phyloP scores from a whole-genome alignment of 2,113 vertebrate genomes.

The Gnathonemus echidnorhynchus region DNA sequence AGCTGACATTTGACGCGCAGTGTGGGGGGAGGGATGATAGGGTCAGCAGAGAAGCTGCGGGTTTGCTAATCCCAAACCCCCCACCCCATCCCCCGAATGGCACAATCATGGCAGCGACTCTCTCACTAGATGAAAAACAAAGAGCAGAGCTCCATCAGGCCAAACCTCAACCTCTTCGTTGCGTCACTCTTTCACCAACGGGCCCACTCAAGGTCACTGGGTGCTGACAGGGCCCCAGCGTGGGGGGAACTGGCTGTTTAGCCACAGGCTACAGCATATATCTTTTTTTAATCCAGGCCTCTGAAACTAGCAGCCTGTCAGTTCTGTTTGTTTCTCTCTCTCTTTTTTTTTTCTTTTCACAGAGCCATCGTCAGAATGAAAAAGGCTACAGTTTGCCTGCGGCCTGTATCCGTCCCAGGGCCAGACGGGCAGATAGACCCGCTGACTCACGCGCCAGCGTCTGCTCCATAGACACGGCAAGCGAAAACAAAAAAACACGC shows the following conservation, averaged over 20 bases:
- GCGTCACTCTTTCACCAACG: slow-evolving; percentile 13
- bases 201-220: slow-evolving; percentile 60
- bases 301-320: neutral
- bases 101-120: neutral
- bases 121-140: neutral
- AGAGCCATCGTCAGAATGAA: neutral
- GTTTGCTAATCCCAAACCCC: neutral
- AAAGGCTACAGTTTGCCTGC: neutral
- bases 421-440: neutral
- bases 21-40: neutral
- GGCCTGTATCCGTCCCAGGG: neutral
- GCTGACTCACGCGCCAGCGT: neutral
- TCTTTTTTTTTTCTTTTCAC: neutral
- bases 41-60: neutral
- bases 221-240: slow-evolving; percentile 47
- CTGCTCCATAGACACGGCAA: neutral
- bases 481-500: neutral
- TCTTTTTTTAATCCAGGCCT: slow-evolving; percentile 42
- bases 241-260: slow-evolving; percentile 48
- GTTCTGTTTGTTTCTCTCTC: slow-evolving; percentile 15
- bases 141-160: neutral
- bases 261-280: slow-evolving; percentile 51
- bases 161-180: neutral
- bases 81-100: neutral
- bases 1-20: neutral